Percentiles rank a stretch among this genome's conserved stretches.
Evolutionary conservation across 2,888 invertebrate genomes (phyloP).

Genomic region (Aphodius sticticus): DNA sequence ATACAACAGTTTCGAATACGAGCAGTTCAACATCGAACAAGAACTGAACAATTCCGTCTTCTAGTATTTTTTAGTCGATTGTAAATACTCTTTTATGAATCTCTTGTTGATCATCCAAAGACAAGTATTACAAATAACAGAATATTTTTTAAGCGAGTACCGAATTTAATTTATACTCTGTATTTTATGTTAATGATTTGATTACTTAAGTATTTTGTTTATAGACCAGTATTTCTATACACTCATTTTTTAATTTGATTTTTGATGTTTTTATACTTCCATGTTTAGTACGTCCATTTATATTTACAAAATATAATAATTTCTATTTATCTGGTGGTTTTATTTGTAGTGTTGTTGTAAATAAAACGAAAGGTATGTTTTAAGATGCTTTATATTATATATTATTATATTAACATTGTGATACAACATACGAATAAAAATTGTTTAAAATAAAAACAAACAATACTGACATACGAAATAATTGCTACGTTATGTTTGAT

Average conservation of each 20-base stretch:
- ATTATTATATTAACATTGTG: background rate
- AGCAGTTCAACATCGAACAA: slow-evolving; percentile 56
- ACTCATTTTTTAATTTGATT: background rate
- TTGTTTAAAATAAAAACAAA: background rate
- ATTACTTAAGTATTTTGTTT: background rate
- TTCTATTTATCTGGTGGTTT: background rate
- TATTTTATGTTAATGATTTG: background rate
- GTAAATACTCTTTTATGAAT: slow-evolving; percentile 10
- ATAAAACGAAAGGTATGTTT: background rate
- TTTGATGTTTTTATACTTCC: background rate
- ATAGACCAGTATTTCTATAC: background rate
- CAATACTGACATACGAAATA: background rate
- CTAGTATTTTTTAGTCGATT: slow-evolving; percentile 13
- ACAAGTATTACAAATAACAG: background rate
- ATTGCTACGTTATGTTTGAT: too few relatives aligned
- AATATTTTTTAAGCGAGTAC: background rate
- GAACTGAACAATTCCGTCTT: slow-evolving; percentile 47
- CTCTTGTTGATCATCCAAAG: slow-evolving; percentile 10
- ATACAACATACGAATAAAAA: background rate
- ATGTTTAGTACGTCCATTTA: background rate
- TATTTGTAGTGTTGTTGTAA: background rate
- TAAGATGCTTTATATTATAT: background rate
- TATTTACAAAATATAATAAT: background rate
- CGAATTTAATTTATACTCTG: background rate
- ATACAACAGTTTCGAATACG: slow-evolving; percentile 56